Evolutionary conservation across 1,140 invertebrate species (phyloP).

Genomic region (Drosophila ironensis): DNA sequence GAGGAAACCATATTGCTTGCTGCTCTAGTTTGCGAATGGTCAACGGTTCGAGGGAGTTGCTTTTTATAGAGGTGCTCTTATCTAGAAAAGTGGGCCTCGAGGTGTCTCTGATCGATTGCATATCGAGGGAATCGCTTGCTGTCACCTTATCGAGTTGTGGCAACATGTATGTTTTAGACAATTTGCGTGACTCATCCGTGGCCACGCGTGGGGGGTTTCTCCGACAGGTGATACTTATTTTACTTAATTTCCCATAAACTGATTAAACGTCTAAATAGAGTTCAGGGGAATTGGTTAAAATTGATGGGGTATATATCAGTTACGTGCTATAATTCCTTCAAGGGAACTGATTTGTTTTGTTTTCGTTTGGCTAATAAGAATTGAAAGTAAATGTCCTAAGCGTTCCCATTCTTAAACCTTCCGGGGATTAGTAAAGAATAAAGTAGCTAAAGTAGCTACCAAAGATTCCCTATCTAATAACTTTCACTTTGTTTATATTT

Average conservation of each 20-base stretch:
- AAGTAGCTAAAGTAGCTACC: too few species aligned
- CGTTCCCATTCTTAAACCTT: too few species aligned
- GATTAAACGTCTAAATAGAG: too few species aligned
- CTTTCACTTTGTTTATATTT: too few species aligned
- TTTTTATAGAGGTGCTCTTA: slow-evolving; percentile 23
- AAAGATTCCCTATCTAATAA: too few species aligned
- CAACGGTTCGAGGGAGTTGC: not conserved
- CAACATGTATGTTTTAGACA: not conserved
- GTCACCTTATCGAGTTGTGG: not conserved
- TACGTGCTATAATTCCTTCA: too few species aligned
- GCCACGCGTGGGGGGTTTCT: not conserved
- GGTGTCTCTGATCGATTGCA: slow-evolving; percentile 39
- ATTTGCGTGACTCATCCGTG: not conserved
- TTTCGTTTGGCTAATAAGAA: too few species aligned
- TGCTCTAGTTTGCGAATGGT: slow-evolving; percentile 5
- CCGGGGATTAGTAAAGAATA: too few species aligned
- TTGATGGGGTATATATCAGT: too few species aligned
- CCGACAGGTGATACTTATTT: not conserved
- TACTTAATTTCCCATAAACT: not conserved
- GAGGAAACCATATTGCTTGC: slow-evolving; percentile 24
- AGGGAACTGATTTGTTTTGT: too few species aligned
- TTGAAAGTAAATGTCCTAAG: too few species aligned
- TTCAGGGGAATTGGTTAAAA: too few species aligned
- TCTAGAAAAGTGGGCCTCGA: not conserved
- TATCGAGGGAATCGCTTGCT: slow-evolving; percentile 10